These are phyloP conservation scores for Palythoa grandiflora DNA, from an alignment of 92 coral and sea anemone genomes.

Conservation along the genomic window DNA sequence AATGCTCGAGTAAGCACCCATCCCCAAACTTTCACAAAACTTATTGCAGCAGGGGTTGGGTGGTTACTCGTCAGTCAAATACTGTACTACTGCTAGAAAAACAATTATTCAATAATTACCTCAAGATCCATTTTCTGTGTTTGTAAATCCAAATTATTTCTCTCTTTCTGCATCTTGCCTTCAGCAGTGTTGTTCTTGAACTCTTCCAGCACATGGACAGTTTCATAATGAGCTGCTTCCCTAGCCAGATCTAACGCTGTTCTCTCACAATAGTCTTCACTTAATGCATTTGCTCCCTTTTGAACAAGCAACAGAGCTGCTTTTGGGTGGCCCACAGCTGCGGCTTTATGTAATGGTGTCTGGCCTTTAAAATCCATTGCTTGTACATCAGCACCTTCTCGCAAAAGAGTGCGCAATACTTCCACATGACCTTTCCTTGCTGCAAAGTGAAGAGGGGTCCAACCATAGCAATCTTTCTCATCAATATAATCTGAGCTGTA, in stretches of 20 bases:
- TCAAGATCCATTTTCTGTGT: background rate
- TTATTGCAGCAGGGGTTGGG: too few species aligned
- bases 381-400: constrained; percentile 41
- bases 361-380: constrained; percentile 32
- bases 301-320: constrained; percentile 22
- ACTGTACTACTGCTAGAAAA: too few species aligned
- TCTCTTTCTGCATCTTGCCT: background rate
- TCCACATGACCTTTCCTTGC: constrained; percentile 32
- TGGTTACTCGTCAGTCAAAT: background rate
- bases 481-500: constrained; percentile 20
- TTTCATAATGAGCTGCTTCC: background rate
- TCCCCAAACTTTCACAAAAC: too few species aligned
- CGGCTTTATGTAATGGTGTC: constrained; percentile 33
- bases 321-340: constrained; percentile 16
- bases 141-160: background rate
- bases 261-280: constrained; percentile 28
- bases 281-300: constrained; percentile 30
- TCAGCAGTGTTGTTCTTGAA: background rate
- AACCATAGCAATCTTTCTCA: constrained; percentile 23
- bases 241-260: constrained; percentile 7
- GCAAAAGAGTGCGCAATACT: constrained; percentile 22
- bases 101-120: background rate
- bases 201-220: constrained; percentile 12
- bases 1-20: too few species aligned
- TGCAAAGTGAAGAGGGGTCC: constrained; percentile 36